Evolutionary conservation across 2,113 vertebrate genomes (phyloP).

Genomic region (Hemicordylus capensis): DNA sequence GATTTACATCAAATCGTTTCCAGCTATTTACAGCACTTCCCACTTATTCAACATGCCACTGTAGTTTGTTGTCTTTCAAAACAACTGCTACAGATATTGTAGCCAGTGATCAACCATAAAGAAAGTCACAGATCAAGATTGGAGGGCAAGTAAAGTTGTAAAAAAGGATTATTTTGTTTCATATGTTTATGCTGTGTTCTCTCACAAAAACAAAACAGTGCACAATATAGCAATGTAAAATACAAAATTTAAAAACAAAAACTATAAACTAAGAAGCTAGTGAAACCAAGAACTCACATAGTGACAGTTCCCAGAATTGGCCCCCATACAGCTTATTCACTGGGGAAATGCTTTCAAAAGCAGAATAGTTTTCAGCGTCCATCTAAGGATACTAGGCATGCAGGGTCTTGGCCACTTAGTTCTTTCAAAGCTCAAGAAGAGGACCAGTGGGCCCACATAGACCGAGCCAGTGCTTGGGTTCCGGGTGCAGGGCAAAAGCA

Average conservation of each 20-base stretch:
- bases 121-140: neutral
- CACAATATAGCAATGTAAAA: neutral
- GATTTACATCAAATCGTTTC: neutral
- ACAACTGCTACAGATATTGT: neutral
- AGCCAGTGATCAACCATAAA: neutral
- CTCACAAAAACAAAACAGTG: neutral
- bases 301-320: neutral
- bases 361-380: neutral
- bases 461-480: neutral
- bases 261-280: neutral
- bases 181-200: neutral
- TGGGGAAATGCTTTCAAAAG: neutral
- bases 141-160: neutral
- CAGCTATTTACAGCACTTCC: conserved; percentile 10
- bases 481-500: neutral
- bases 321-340: neutral
- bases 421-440: too few relatives aligned
- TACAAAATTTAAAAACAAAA: neutral
- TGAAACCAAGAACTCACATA: neutral
- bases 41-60: neutral
- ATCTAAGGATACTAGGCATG: too few relatives aligned
- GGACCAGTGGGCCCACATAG: too few relatives aligned
- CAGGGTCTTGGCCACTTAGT: too few relatives aligned
- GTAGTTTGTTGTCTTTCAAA: neutral
- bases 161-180: neutral